Evolutionary conservation across 2,888 invertebrate genomes (phyloP).

Genomic region (Hypsopygia costalis): DNA sequence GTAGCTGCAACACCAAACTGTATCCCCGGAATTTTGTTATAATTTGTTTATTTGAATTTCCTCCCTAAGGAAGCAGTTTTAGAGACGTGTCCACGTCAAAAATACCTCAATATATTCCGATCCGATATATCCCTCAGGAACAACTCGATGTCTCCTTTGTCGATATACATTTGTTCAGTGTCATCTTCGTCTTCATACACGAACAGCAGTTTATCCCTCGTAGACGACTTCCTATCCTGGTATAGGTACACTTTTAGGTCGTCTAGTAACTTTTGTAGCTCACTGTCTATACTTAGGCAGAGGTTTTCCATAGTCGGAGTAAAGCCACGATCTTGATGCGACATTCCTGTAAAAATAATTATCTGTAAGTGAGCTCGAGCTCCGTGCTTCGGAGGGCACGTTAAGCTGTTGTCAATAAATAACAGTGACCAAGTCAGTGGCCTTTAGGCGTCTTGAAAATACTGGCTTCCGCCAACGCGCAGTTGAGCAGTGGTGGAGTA

Average conservation of each 20-base stretch:
- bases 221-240: conserved; percentile 57
- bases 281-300: conserved; percentile 83
- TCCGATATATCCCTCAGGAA: conserved; percentile 75
- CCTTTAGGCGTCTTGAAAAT: too few species aligned
- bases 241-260: conserved; percentile 86
- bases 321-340: conserved; percentile 90
- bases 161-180: conserved; percentile 57
- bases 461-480: too few species aligned
- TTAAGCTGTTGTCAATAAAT: too few species aligned
- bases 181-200: conserved; percentile 62
- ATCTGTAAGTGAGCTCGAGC: too few species aligned
- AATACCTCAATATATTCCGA: conserved; percentile 67
- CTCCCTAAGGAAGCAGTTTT: too few species aligned
- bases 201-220: conserved; percentile 42
- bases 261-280: conserved; percentile 82
- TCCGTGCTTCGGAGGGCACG: too few species aligned
- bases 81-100: too few species aligned
- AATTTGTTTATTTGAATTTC: too few species aligned
- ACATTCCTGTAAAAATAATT: conserved; percentile 63
- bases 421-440: too few species aligned
- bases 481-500: too few species aligned
- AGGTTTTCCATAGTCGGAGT: conserved; percentile 86
- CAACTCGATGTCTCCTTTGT: conserved; percentile 70
- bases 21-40: too few species aligned
- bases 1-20: too few species aligned